Conservation (phyloP, 2,888 invertebrate species). For the Julus scandinavius region DNA sequence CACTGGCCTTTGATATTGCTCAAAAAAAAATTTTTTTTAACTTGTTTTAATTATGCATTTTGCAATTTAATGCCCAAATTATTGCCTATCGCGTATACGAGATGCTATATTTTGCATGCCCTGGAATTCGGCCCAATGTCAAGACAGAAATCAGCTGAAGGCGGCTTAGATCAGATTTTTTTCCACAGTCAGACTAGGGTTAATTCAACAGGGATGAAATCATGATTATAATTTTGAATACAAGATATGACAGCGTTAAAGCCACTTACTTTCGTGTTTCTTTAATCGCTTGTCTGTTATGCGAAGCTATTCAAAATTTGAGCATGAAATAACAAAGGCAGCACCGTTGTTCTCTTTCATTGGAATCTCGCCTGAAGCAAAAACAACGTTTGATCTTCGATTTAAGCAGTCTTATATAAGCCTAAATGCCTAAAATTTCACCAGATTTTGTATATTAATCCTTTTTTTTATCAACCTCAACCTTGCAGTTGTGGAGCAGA, state of each 20-base stretch:
- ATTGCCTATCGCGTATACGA: too few species aligned
- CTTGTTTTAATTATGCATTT: too few species aligned
- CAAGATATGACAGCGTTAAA: conserved; percentile 31
- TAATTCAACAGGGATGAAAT: neutral
- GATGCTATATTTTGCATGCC: too few species aligned
- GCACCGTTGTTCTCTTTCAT: neutral
- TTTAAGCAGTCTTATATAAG: neutral
- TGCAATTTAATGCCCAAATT: too few species aligned
- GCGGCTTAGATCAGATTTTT: too few species aligned
- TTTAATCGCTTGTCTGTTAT: neutral
- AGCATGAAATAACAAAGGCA: neutral
- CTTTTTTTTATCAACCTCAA: neutral
- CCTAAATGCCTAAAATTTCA: neutral
- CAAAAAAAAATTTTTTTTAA: too few species aligned
- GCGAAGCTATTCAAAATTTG: neutral
- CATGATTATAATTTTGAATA: neutral
- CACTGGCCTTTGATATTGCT: too few species aligned
- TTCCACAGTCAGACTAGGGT: too few species aligned
- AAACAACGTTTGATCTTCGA: neutral
- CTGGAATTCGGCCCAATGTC: too few species aligned
- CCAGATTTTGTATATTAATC: conserved; percentile 53
- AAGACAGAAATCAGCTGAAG: too few species aligned
- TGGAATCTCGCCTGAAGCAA: neutral
- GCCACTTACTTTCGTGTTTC: neutral
- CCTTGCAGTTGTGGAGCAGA: conserved; percentile 80